phyloP scores from a whole-genome alignment of 2,113 vertebrate genomes.

The Coreoperca whiteheadi region DNA sequence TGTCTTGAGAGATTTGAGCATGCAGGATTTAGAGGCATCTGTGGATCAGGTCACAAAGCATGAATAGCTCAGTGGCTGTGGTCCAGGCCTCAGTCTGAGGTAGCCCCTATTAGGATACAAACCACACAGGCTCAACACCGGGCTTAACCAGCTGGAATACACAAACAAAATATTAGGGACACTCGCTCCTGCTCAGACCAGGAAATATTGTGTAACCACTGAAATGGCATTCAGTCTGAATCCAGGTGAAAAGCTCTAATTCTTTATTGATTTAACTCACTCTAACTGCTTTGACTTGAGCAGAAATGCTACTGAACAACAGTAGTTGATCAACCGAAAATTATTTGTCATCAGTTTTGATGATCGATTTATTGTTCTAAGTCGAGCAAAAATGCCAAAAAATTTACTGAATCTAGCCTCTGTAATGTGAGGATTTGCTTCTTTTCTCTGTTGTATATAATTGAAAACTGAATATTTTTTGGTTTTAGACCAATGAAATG shows the following conservation, averaged over 20 bases:
- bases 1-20: constrained; percentile 69
- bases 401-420: background rate
- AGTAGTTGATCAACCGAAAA: background rate
- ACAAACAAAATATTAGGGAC: constrained; percentile 60
- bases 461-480: background rate
- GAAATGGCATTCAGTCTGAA: background rate
- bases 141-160: constrained; percentile 41
- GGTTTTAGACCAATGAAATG: background rate
- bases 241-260: background rate
- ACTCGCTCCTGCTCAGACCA: constrained; percentile 13
- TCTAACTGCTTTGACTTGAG: background rate
- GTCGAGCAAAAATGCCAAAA: background rate
- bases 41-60: constrained; percentile 75
- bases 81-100: constrained; percentile 68
- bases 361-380: background rate
- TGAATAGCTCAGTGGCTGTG: constrained; percentile 72
- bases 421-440: background rate
- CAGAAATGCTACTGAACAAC: background rate
- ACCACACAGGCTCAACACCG: constrained; percentile 64
- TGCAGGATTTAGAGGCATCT: constrained; percentile 73
- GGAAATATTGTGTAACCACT: constrained; percentile 26
- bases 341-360: background rate
- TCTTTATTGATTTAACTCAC: background rate
- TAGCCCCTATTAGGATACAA: constrained; percentile 75
- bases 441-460: background rate